Evolutionary conservation across 2,797 vertebrate species (phyloP).

Genomic region (Trachops cirrhosus): DNA sequence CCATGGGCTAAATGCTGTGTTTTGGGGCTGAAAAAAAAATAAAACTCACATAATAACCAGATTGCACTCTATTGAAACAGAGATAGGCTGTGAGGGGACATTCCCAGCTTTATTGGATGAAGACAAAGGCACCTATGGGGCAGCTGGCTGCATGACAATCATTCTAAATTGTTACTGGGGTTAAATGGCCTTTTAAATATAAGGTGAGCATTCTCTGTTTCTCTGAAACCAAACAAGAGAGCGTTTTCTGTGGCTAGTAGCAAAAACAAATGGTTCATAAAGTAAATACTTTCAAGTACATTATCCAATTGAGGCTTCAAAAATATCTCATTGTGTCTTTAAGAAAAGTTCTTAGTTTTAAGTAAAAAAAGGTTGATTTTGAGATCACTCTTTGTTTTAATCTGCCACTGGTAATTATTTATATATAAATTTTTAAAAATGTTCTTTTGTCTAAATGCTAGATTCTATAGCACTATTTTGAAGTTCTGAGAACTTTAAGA

Average conservation of each 20-base stretch:
- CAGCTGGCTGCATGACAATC: background rate
- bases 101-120: background rate
- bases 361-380: background rate
- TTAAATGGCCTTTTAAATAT: constrained; percentile 35
- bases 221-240: background rate
- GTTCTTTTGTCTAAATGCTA: background rate
- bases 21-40: constrained; percentile 79
- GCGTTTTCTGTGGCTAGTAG: background rate
- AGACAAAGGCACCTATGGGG: background rate
- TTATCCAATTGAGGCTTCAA: background rate
- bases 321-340: background rate
- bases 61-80: constrained; percentile 63
- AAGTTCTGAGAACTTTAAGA: background rate
- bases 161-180: background rate
- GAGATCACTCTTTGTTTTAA: background rate
- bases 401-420: background rate
- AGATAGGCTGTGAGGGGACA: background rate
- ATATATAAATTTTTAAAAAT: background rate
- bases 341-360: background rate
- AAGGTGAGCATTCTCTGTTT: background rate
- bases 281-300: background rate
- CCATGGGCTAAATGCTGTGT: constrained; percentile 69
- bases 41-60: constrained; percentile 74
- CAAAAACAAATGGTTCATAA: background rate
- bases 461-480: background rate